Evolutionary conservation across 1,140 invertebrate genomes (phyloP).

Genomic region (Phthorimaea operculella): DNA sequence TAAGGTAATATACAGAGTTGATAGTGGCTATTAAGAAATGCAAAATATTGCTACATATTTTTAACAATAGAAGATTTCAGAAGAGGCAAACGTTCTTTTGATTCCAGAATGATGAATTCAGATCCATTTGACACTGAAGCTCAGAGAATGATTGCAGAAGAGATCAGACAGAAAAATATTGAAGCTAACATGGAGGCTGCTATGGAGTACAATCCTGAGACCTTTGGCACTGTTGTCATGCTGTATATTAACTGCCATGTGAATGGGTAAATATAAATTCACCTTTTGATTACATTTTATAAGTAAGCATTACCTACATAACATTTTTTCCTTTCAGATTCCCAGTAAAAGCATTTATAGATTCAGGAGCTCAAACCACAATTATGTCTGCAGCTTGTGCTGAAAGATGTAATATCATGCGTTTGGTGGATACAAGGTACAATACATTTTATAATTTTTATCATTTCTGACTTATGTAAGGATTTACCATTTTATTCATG

Average conservation of each 20-base stretch:
- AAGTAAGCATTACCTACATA: neutral
- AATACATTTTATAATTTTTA: neutral
- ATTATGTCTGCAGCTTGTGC: constrained; percentile 95
- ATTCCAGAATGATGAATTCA: constrained; percentile 83
- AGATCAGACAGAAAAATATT: constrained; percentile 95
- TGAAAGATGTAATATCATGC: constrained; percentile 95
- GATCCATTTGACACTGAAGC: constrained; percentile 96
- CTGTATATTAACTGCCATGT: constrained; percentile 96
- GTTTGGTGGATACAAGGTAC: constrained; percentile 85
- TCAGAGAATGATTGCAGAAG: constrained; percentile 93
- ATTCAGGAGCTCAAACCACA: constrained; percentile 94
- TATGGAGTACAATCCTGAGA: constrained; percentile 98
- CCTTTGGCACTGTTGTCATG: constrained; percentile 97
- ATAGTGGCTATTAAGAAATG: no score
- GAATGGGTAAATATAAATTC: constrained; percentile 75
- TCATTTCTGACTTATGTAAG: neutral
- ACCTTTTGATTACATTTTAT: neutral
- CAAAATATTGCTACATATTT: no score
- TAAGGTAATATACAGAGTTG: constrained; percentile 46
- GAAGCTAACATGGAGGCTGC: constrained; percentile 99
- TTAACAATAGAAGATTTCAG: no score
- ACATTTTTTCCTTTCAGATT: constrained; percentile 52
- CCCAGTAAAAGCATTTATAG: constrained; percentile 97
- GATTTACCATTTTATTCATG: neutral
- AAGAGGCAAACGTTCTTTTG: neutral